Conservation (phyloP, 30 jellyfish, hydroid and myxozoan species). For the Catostylus mosaicus region DNA sequence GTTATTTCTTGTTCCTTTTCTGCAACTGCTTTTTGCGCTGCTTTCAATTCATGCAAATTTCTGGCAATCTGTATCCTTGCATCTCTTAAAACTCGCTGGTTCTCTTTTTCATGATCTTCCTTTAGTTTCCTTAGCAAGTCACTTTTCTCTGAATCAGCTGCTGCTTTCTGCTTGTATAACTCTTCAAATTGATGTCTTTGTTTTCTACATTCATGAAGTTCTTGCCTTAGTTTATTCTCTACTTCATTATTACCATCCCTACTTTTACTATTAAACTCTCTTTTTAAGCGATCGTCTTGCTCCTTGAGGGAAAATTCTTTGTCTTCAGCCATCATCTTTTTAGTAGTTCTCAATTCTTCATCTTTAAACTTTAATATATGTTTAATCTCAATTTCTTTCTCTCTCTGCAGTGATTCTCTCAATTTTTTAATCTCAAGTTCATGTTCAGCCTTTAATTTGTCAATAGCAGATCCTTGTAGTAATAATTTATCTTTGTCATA, state of each 20-base stretch:
- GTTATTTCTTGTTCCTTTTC: constrained; percentile 77
- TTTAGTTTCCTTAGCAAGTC: constrained; percentile 72
- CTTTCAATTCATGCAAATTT: constrained; percentile 74
- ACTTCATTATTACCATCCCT: constrained; percentile 41
- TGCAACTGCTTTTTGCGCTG: constrained; percentile 70
- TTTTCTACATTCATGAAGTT: constrained; percentile 64
- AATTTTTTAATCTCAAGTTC: constrained; percentile 74
- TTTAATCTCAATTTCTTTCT: constrained; percentile 82
- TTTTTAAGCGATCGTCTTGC: constrained; percentile 61
- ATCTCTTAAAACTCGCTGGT: constrained; percentile 76
- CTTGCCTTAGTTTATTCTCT: constrained; percentile 70
- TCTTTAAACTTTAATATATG: constrained; percentile 87
- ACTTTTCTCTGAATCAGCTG: constrained; percentile 70
- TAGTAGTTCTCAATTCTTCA: constrained; percentile 86
- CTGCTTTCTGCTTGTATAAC: constrained; percentile 39
- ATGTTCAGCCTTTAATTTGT: constrained; percentile 54
- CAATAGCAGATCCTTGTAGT: constrained; percentile 46
- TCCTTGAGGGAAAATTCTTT: constrained; percentile 69
- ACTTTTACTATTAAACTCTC: constrained; percentile 29
- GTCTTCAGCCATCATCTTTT: constrained; percentile 79
- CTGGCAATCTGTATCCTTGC: constrained; percentile 82
- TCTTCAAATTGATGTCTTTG: constrained; percentile 75
- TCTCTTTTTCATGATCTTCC: constrained; percentile 87
- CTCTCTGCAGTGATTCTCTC: constrained; percentile 75
- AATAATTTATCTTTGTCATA: constrained; percentile 62